phyloP scores from a whole-genome alignment of 2,797 vertebrate species.

The Microhierax caerulescens region DNA sequence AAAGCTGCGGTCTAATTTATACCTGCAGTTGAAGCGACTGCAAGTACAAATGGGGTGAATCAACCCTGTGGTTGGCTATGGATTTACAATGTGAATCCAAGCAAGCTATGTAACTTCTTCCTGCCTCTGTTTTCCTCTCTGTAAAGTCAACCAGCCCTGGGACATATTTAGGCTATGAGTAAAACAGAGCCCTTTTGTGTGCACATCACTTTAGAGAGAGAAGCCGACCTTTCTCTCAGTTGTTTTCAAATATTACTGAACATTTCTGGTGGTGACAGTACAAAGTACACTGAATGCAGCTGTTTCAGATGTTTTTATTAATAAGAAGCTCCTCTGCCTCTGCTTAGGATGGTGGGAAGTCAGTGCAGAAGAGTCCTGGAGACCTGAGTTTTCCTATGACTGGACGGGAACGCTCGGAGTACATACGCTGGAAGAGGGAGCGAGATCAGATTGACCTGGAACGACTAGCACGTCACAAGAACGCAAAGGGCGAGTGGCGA shows the following conservation, averaged over 20 bases:
- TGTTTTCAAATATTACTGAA: not conserved
- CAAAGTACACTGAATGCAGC: not conserved
- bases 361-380: conserved; percentile 43
- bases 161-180: not conserved
- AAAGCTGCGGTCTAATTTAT: not conserved
- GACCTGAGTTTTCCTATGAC: conserved; percentile 78
- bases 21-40: not conserved
- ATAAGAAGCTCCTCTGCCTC: not conserved
- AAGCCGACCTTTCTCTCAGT: not conserved
- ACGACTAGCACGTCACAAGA: conserved; percentile 91
- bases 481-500: conserved; percentile 94
- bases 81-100: not conserved
- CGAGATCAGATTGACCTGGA: conserved; percentile 92
- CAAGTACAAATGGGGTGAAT: not conserved
- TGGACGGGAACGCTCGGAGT: conserved; percentile 83
- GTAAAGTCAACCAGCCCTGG: not conserved
- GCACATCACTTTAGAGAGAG: not conserved
- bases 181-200: not conserved
- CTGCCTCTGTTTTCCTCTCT: not conserved
- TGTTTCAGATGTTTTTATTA: not conserved
- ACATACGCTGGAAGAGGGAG: conserved; percentile 92
- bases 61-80: not conserved
- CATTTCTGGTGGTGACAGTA: not conserved
- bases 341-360: conserved; percentile 60
- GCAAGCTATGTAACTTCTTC: not conserved